Percentiles rank a stretch among this genome's conserved stretches.
These are phyloP conservation scores for Aldabrachelys gigantea DNA, from an alignment of 2,113 vertebrate genomes.

Conservation along the genomic window DNA sequence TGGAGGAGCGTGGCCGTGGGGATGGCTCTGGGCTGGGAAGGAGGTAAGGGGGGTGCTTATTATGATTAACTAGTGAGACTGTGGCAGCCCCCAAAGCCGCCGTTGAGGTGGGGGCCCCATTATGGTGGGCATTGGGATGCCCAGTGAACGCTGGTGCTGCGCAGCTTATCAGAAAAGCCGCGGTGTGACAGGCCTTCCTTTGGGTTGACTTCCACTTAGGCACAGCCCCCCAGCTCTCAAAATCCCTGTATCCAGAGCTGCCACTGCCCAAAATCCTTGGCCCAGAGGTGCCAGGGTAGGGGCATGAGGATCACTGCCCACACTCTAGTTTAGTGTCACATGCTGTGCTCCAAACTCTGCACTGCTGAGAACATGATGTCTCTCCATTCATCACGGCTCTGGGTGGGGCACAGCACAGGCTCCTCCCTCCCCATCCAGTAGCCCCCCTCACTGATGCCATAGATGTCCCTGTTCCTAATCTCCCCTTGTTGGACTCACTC, in stretches of 20 bases:
- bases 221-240: not conserved
- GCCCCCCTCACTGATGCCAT: not conserved
- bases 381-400: too few species aligned
- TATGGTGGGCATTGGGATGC: not conserved
- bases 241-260: not conserved
- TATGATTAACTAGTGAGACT: not conserved
- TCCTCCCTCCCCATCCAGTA: too few species aligned
- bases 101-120: not conserved
- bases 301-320: not conserved
- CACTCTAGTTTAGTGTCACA: too few species aligned
- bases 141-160: not conserved
- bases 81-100: not conserved
- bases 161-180: not conserved
- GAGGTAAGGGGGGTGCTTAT: not conserved
- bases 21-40: not conserved
- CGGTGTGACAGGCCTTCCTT: not conserved
- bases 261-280: not conserved
- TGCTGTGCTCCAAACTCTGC: too few species aligned
- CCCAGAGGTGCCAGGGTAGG: not conserved
- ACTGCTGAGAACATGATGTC: too few species aligned
- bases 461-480: not conserved
- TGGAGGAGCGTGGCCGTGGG: fast-evolving
- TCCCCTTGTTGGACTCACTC: not conserved
- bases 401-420: too few species aligned
- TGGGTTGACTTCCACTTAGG: not conserved